These are phyloP conservation scores for Hippolais icterina DNA, from an alignment of 2,113 vertebrate genomes.

Conservation along the genomic window DNA sequence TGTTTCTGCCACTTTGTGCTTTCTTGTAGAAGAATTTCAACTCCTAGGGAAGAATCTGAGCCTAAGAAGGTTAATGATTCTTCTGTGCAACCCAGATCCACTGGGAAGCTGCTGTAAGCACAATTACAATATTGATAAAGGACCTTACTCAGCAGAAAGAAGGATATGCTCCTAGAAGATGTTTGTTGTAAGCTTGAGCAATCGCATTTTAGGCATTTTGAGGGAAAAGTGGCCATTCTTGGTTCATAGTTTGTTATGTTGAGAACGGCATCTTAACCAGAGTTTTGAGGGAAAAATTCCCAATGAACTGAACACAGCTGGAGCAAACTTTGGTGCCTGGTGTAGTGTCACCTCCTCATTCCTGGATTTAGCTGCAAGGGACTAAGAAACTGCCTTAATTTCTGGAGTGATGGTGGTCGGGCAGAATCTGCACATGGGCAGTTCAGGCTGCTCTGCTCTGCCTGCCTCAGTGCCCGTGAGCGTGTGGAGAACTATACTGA, in stretches of 20 bases:
- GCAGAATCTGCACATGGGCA: background rate
- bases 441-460: background rate
- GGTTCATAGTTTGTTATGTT: background rate
- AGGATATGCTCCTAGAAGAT: background rate
- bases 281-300: background rate
- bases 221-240: background rate
- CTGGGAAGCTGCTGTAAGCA: background rate
- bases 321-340: background rate
- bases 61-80: background rate
- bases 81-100: background rate
- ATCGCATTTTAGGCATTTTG: background rate
- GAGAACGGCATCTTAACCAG: background rate
- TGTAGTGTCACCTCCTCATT: background rate
- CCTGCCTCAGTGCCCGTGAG: background rate
- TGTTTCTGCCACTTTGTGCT: background rate
- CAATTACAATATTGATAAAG: background rate
- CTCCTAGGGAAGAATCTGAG: background rate
- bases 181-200: background rate
- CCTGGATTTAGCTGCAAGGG: background rate
- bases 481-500: fast-evolving
- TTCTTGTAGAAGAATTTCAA: background rate
- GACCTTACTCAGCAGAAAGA: background rate
- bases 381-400: background rate
- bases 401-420: background rate
- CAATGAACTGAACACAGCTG: background rate